phyloP scores from a whole-genome alignment of 2,797 vertebrate species.

The Sebastes oblongus region DNA sequence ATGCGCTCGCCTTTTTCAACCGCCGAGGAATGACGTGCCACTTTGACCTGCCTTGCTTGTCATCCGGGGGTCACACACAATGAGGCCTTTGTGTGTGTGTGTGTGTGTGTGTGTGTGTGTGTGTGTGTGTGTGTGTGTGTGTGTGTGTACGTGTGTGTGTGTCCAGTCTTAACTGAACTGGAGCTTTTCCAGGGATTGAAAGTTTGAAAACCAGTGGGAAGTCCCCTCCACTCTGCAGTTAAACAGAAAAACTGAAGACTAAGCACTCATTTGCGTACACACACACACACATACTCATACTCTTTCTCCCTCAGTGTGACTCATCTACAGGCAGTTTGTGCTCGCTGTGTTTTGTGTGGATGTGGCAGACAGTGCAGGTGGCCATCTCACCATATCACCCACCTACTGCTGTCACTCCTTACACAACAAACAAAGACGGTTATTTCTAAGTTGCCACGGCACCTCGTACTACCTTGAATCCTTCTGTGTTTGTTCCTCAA shows the following conservation, averaged over 20 bases:
- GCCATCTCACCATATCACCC: conserved; percentile 64
- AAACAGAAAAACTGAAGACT: conserved; percentile 69
- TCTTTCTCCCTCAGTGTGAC: conserved; percentile 40
- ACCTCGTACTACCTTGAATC: background rate
- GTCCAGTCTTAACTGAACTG: conserved; percentile 63
- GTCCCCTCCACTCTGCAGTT: conserved; percentile 63
- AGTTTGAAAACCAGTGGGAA: conserved; percentile 72
- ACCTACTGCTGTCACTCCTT: conserved; percentile 69
- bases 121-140: background rate
- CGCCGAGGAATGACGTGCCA: conserved; percentile 60
- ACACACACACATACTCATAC: conserved; percentile 7
- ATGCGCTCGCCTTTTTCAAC: conserved; percentile 66
- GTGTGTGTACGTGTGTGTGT: background rate
- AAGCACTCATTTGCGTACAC: conserved; percentile 72
- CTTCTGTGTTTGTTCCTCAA: conserved; percentile 2
- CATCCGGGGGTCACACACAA: conserved; percentile 71
- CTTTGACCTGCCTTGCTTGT: conserved; percentile 68
- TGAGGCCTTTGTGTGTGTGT: conserved; percentile 50
- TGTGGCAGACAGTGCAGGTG: conserved; percentile 78
- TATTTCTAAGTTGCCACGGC: conserved; percentile 38
- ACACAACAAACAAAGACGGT: conserved; percentile 54
- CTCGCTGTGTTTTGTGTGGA: conserved; percentile 62
- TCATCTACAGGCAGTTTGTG: conserved; percentile 66
- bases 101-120: background rate
- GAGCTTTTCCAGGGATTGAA: conserved; percentile 66